phyloP scores from a whole-genome alignment of 1,140 invertebrate species.

The Sesamia nonagrioides region DNA sequence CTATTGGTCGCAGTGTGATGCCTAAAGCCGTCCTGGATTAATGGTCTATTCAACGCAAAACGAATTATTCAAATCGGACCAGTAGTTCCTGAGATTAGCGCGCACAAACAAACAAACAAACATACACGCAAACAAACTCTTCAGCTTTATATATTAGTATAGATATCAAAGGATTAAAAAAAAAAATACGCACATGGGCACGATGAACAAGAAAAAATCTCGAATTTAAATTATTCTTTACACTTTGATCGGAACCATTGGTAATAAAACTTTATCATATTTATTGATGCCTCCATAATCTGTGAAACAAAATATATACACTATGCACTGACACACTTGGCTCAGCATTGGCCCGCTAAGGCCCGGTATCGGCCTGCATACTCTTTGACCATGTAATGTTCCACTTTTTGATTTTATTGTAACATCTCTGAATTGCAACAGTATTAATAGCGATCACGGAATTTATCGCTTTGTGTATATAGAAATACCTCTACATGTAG shows the following conservation, averaged over 20 bases:
- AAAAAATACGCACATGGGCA: too few relatives aligned
- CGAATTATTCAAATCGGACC: too few relatives aligned
- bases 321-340: conserved; percentile 29
- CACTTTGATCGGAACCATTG: conserved; percentile 15
- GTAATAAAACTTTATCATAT: conserved; percentile 37
- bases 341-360: conserved; percentile 12
- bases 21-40: too few relatives aligned
- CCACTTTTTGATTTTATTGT: conserved; percentile 46
- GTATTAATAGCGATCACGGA: not conserved
- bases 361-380: conserved; percentile 49
- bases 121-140: too few relatives aligned
- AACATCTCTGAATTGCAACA: conserved; percentile 15
- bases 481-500: not conserved
- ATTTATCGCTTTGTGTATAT: conserved; percentile 4
- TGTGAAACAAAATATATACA: conserved; percentile 1
- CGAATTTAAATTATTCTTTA: not conserved
- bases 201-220: not conserved
- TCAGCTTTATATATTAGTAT: too few relatives aligned
- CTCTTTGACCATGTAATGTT: conserved; percentile 50
- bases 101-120: too few relatives aligned
- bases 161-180: too few relatives aligned
- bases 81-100: too few relatives aligned
- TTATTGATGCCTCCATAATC: conserved; percentile 34
- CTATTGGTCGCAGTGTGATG: too few relatives aligned
- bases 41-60: too few relatives aligned